Percentiles rank a stretch among this genome's conserved stretches.
phyloP scores from a whole-genome alignment of 1,140 invertebrate species.

The Drosophila truncata region DNA sequence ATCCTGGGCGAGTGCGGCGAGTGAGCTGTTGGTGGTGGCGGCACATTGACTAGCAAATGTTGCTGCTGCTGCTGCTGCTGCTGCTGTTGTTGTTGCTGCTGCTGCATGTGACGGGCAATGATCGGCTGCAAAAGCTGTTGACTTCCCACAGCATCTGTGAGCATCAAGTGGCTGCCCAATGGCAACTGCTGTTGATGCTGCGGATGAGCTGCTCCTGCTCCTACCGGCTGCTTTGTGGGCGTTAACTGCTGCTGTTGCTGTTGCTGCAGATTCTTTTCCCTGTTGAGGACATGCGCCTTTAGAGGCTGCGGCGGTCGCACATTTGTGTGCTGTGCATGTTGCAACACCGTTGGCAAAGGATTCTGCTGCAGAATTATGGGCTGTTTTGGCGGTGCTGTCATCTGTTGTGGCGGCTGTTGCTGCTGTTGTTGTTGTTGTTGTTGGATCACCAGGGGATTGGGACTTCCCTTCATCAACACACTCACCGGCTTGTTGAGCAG shows the following conservation, averaged over 20 bases:
- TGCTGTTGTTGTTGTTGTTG: slow-evolving; percentile 24
- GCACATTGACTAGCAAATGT: slow-evolving; percentile 73
- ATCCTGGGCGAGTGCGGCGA: slow-evolving; percentile 68
- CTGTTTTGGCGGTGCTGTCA: slow-evolving; percentile 48
- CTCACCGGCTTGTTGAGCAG: slow-evolving; percentile 75
- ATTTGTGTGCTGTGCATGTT: slow-evolving; percentile 71
- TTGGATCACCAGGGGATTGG: slow-evolving; percentile 58
- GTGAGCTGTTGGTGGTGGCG: slow-evolving; percentile 67
- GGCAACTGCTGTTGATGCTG: slow-evolving; percentile 31
- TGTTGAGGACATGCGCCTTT: slow-evolving; percentile 79
- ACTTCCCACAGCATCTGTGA: slow-evolving; percentile 62
- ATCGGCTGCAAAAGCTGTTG: slow-evolving; percentile 65
- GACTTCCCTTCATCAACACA: slow-evolving; percentile 73
- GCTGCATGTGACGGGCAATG: slow-evolving; percentile 71
- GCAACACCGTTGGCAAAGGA: slow-evolving; percentile 59
- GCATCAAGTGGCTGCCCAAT: slow-evolving; percentile 64
- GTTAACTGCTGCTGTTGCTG: slow-evolving; percentile 55
- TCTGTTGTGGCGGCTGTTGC: slow-evolving; percentile 31
- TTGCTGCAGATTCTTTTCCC: slow-evolving; percentile 77
- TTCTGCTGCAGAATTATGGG: slow-evolving; percentile 70
- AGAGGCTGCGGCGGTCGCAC: slow-evolving; percentile 73
- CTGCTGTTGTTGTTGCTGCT: slow-evolving; percentile 51
- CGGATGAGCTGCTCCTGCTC: slow-evolving; percentile 7
- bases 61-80: slow-evolving; percentile 28
- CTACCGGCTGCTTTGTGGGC: slow-evolving; percentile 44